Evolutionary conservation across 2,888 invertebrate species (phyloP).

Genomic region (Eurytoma adleriae): DNA sequence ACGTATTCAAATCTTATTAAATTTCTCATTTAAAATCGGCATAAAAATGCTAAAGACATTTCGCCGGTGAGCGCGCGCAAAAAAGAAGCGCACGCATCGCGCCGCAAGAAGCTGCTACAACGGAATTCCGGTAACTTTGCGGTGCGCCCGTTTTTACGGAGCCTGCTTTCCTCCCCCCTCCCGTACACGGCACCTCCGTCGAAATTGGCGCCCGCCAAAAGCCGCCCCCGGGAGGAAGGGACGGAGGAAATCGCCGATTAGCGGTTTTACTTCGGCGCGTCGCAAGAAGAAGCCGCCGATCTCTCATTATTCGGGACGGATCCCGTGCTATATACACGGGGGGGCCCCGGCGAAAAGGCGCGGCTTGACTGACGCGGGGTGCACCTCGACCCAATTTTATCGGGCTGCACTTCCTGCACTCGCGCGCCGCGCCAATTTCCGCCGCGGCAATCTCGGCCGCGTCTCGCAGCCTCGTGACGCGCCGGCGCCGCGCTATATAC

Average conservation of each 20-base stretch:
- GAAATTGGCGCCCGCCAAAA: background rate
- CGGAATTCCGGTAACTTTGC: too few relatives aligned
- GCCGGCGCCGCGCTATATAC: background rate
- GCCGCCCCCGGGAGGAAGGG: background rate
- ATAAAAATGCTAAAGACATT: too few relatives aligned
- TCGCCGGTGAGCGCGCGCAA: too few relatives aligned
- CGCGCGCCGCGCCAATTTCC: constrained; percentile 46
- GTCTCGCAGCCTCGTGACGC: background rate
- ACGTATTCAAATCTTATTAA: too few relatives aligned
- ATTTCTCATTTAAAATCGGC: too few relatives aligned
- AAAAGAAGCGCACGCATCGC: too few relatives aligned
- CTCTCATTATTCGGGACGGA: background rate
- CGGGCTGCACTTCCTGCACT: constrained; percentile 37
- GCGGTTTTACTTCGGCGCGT: constrained; percentile 18
- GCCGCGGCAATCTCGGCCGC: constrained; percentile 34
- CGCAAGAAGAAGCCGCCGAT: constrained; percentile 7
- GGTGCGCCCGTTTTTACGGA: too few relatives aligned
- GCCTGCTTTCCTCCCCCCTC: background rate
- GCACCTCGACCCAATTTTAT: constrained; percentile 19
- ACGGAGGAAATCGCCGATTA: constrained; percentile 18
- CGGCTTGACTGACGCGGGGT: background rate
- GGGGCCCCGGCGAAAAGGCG: background rate
- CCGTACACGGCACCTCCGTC: background rate
- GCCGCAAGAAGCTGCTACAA: too few relatives aligned
- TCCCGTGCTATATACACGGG: background rate